Percentiles rank a stretch among this genome's conserved stretches.
phyloP scores from a whole-genome alignment of 2,888 invertebrate species.

The Pachliopta kotzebuea region DNA sequence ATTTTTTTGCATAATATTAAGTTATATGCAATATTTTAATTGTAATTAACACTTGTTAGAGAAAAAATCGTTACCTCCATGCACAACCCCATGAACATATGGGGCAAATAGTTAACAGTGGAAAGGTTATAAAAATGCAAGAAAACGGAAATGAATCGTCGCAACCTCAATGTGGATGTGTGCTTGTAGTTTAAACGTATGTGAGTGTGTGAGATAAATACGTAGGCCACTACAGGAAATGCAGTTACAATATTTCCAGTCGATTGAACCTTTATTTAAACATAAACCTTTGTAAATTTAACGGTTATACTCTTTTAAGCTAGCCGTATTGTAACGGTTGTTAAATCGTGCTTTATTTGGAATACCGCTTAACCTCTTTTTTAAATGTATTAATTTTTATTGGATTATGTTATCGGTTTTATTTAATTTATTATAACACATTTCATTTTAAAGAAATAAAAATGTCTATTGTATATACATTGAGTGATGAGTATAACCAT shows the following conservation, averaged over 20 bases:
- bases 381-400: no score
- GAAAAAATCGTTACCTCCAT: neutral
- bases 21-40: no score
- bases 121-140: slow-evolving; percentile 69
- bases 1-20: no score
- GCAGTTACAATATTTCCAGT: slow-evolving; percentile 35
- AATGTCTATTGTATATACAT: no score
- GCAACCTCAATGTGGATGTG: slow-evolving; percentile 9
- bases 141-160: slow-evolving; percentile 48
- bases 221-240: slow-evolving; percentile 32
- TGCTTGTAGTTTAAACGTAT: slow-evolving; percentile 29
- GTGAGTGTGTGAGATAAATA: slow-evolving; percentile 10
- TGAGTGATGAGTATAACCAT: no score
- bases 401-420: no score
- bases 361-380: slow-evolving; percentile 12
- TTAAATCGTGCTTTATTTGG: slow-evolving; percentile 48
- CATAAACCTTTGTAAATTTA: slow-evolving; percentile 26
- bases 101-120: slow-evolving; percentile 52
- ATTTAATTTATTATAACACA: no score
- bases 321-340: slow-evolving; percentile 26
- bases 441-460: no score
- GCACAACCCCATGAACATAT: slow-evolving; percentile 49
- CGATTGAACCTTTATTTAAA: slow-evolving; percentile 32
- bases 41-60: no score
- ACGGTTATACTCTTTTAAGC: slow-evolving; percentile 22